Evolutionary conservation across 1,140 invertebrate genomes (phyloP).

Genomic region (Rhyacophila brunnea): DNA sequence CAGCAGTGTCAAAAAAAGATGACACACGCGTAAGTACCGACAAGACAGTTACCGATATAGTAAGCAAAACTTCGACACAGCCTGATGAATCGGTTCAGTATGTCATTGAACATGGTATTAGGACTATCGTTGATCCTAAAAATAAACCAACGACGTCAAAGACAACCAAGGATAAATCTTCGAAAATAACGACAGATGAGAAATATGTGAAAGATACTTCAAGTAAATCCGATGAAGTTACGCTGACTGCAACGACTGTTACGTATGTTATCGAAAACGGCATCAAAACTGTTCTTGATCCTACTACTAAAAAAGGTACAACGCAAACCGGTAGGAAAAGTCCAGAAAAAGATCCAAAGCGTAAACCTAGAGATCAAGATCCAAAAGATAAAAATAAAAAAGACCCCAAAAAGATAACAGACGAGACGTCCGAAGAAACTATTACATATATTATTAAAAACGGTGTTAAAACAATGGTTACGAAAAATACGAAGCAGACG

Average conservation of each 20-base stretch:
- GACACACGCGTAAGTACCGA: not conserved
- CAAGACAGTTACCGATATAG: not conserved
- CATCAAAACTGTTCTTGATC: slow-evolving; percentile 15
- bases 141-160: not conserved
- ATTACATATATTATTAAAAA: slow-evolving; percentile 27
- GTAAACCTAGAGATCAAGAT: slow-evolving; percentile 4
- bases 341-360: not conserved
- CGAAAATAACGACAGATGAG: not conserved
- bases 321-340: not conserved
- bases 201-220: slow-evolving; percentile 1
- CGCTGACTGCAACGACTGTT: not conserved
- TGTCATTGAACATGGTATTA: slow-evolving; percentile 21
- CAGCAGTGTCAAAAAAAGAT: slow-evolving; percentile 16
- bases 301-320: slow-evolving; percentile 4
- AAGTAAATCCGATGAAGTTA: slow-evolving; percentile 3
- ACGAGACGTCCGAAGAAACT: not conserved
- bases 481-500: not conserved
- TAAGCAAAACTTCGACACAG: not conserved
- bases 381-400: not conserved
- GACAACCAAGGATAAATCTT: not conserved
- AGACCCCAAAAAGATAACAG: slow-evolving; percentile 4
- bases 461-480: slow-evolving; percentile 27
- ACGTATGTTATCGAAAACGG: slow-evolving; percentile 23
- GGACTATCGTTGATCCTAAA: not conserved
- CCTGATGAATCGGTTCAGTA: not conserved